Base-by-base conservation (phyloP, 2,888 invertebrate genomes). In the Acronicta psi region DNA sequence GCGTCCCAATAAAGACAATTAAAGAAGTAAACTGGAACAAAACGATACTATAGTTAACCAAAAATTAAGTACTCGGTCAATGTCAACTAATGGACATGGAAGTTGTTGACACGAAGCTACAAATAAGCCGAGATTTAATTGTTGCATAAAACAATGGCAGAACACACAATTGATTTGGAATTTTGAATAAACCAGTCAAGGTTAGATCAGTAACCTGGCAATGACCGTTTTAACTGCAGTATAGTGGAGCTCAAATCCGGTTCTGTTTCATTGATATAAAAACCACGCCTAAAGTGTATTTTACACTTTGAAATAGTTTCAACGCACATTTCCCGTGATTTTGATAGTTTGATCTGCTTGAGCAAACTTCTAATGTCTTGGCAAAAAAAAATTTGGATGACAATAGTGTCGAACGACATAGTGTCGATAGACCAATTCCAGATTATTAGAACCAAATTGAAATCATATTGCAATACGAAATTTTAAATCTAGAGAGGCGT, bases 81-180 rank as follows among this genome's bases (percentile, higher is more conserved):
- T 65, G 63, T 36, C 45, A 55, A 55, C 36, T 46, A 41, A 17
- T 44, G 5, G 53, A 25, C 17, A 40, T 46, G 36, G 17, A 42
- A 34, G 4, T 47, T 37, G 16, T 56, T 44, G 31, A 17, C 20
- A 17, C 11, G 41, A 55, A 51, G 51, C 57, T 66, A 51, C 25
- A 45, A 7, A 54, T 60, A 69, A 62, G 40, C 57, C 47, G 59
- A 51, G 44, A 55, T 70, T 60, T 76, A 54, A 84, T 81, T 84
- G 78, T 82, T 79, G 51, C 59, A 46, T 29, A 60, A 75, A 79
- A 86, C 86, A 86, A 86, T 85, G 62, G 75, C 29, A 56, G 41
- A 46, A 64, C 56, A 64, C 45, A 45, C 72, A 69, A 81, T 83
- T 79, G 80, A 81, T 80, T 83, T 69, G 50, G 55, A 70, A 73